A percentile compares a stretch with the other conserved stretches of the same genome.
Evolutionary conservation across 2,888 invertebrate genomes (phyloP).

Genomic region (Laothoe populi): DNA sequence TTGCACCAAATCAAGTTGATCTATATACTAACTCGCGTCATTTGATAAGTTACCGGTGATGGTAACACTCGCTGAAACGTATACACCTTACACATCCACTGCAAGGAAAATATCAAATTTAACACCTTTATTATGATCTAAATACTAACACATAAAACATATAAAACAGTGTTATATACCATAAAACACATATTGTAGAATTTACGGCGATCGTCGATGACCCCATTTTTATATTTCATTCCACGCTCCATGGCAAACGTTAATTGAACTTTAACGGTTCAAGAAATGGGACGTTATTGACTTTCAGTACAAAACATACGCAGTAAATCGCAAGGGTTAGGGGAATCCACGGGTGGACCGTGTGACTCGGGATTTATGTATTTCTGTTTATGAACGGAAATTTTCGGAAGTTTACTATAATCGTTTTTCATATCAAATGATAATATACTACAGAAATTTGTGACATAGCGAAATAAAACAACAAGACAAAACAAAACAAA

Average conservation of each 20-base stretch:
- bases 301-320: slow-evolving; percentile 52
- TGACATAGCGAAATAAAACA: too few relatives aligned
- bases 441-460: too few relatives aligned
- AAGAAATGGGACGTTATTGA: slow-evolving; percentile 68
- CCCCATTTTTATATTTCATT: slow-evolving; percentile 76
- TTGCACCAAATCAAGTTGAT: too few relatives aligned
- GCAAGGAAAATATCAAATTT: too few relatives aligned
- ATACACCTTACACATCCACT: too few relatives aligned
- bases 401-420: background rate
- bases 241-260: slow-evolving; percentile 64
- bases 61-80: too few relatives aligned
- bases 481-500: too few relatives aligned
- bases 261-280: slow-evolving; percentile 76
- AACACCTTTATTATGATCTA: background rate
- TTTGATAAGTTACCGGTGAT: too few relatives aligned
- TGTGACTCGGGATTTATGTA: slow-evolving; percentile 33
- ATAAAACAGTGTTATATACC: slow-evolving; percentile 55
- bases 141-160: too few relatives aligned
- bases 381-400: background rate
- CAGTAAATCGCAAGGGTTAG: slow-evolving; percentile 55
- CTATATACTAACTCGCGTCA: too few relatives aligned
- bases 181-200: slow-evolving; percentile 67
- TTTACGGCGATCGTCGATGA: slow-evolving; percentile 64
- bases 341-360: slow-evolving; percentile 41
- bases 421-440: background rate